Conservation (phyloP, 2,888 invertebrate genomes). For the Sturmia bella region DNA sequence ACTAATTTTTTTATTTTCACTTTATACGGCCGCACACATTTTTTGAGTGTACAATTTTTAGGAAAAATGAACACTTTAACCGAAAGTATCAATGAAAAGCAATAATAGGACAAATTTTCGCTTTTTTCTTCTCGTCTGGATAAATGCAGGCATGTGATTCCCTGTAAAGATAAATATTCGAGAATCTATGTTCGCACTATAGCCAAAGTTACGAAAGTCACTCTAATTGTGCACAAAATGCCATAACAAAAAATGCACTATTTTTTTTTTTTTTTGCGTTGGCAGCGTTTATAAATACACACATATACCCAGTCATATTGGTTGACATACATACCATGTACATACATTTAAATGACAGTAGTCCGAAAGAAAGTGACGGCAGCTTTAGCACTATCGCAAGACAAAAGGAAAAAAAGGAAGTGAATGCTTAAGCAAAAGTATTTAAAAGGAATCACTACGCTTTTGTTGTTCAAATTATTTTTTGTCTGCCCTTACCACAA, state of each 20-base stretch:
- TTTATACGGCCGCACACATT: background rate
- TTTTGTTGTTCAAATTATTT: background rate
- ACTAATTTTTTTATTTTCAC: too few relatives aligned
- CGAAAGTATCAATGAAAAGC: conserved; percentile 44
- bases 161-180: conserved; percentile 4
- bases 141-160: conserved; percentile 3
- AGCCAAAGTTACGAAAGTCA: conserved; percentile 52
- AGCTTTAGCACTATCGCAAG: conserved; percentile 6
- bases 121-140: background rate
- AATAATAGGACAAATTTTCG: conserved; percentile 31
- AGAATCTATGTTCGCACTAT: conserved; percentile 11
- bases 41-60: conserved; percentile 22
- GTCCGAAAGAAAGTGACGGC: background rate
- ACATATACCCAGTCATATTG: too few relatives aligned
- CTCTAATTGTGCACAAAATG: conserved; percentile 58
- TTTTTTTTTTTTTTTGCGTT: background rate
- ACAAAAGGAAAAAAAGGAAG: conserved; percentile 35
- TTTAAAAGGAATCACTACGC: conserved; percentile 1
- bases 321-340: background rate
- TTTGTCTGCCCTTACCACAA: too few relatives aligned
- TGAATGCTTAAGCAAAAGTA: background rate
- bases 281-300: too few relatives aligned
- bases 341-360: background rate
- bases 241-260: conserved; percentile 39
- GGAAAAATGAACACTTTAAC: background rate